These are phyloP conservation scores for Drosophila melanica DNA, from an alignment of 1,140 invertebrate species.

Conservation along the genomic window DNA sequence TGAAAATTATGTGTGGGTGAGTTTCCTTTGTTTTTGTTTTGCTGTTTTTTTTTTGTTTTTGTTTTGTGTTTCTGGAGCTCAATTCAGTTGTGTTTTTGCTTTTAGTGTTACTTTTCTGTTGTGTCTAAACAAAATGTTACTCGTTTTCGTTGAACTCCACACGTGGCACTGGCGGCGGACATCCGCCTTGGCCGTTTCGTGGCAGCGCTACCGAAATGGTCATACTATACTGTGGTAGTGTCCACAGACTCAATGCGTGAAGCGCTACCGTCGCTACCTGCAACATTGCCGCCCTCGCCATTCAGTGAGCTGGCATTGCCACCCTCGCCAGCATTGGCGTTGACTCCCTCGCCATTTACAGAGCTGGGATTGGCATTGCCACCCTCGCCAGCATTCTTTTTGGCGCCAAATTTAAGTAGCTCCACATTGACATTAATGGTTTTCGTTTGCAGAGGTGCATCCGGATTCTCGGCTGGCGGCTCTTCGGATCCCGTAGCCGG, in stretches of 20 bases:
- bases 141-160: constrained; percentile 78
- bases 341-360: constrained; percentile 41
- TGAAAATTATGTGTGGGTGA: constrained; percentile 54
- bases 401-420: constrained; percentile 69
- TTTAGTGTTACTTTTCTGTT: constrained; percentile 62
- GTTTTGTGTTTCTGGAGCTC: constrained; percentile 58
- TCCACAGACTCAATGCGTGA: constrained; percentile 81
- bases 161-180: constrained; percentile 64
- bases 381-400: constrained; percentile 53
- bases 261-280: constrained; percentile 47
- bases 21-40: constrained; percentile 29
- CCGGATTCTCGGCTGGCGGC: constrained; percentile 48
- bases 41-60: constrained; percentile 41
- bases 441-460: constrained; percentile 71
- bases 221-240: constrained; percentile 84
- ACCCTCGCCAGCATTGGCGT: constrained; percentile 36
- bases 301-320: constrained; percentile 54
- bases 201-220: constrained; percentile 63
- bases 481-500: constrained; percentile 54
- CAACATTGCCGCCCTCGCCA: constrained; percentile 35
- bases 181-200: constrained; percentile 74
- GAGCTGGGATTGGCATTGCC: constrained; percentile 38
- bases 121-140: constrained; percentile 78
- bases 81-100: constrained; percentile 49
- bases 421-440: constrained; percentile 77